A percentile compares a stretch with the other conserved stretches of the same genome.
Conservation (phyloP, 2,113 vertebrate genomes). For the Puffinus mauretanicus region DNA sequence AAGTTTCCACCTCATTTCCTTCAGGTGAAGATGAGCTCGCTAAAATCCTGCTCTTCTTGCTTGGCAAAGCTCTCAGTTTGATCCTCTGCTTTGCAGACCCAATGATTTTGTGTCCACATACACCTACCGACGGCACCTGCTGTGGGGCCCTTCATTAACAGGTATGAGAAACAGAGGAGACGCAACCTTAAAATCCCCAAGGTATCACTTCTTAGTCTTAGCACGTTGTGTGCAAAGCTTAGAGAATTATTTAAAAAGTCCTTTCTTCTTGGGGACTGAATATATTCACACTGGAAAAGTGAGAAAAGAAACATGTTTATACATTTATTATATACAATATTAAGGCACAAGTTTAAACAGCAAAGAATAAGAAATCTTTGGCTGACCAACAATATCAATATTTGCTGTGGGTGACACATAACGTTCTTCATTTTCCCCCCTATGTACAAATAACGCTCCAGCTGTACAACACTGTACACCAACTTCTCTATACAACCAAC, state of each 20-base stretch:
- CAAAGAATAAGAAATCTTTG: conserved; percentile 78
- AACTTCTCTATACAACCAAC: conserved; percentile 38
- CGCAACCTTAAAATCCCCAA: not conserved
- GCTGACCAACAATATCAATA: conserved; percentile 66
- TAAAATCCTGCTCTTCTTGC: not conserved
- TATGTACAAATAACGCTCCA: conserved; percentile 58
- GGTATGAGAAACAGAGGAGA: not conserved
- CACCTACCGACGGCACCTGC: not conserved
- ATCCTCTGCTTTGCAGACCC: not conserved
- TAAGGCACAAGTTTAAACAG: conserved; percentile 82
- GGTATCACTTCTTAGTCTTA: not conserved
- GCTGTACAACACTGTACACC: conserved; percentile 52
- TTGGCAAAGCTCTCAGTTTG: not conserved
- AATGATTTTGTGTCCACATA: not conserved
- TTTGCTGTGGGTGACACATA: conserved; percentile 33
- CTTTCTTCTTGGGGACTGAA: not conserved
- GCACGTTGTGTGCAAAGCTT: not conserved
- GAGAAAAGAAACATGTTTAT: conserved; percentile 59
- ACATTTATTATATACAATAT: conserved; percentile 83
- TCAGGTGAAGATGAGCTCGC: not conserved
- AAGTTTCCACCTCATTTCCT: not conserved
- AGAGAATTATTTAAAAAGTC: not conserved
- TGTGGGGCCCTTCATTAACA: not conserved
- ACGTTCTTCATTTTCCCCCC: not conserved
- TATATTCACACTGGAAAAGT: conserved; percentile 11